Conservation (phyloP, 1,140 invertebrate species). For the Medauroidea extradentata region DNA sequence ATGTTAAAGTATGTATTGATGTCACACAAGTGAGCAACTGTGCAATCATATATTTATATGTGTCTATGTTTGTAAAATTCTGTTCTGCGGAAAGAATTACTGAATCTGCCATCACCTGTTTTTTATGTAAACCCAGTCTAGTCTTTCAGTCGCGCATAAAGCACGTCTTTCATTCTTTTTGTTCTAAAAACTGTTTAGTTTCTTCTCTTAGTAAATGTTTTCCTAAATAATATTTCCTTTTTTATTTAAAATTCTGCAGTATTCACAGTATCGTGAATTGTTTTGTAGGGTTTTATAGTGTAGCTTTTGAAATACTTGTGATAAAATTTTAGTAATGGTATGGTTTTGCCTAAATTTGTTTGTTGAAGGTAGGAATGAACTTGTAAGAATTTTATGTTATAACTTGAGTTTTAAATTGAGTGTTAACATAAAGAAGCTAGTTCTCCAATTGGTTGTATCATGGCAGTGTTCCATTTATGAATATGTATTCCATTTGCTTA, state of each 20-base stretch:
- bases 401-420: no score
- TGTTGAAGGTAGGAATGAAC: neutral
- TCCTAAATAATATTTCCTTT: neutral
- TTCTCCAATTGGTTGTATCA: no score
- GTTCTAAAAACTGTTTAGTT: slow-evolving; percentile 7
- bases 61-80: neutral
- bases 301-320: neutral
- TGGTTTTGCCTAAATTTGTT: neutral
- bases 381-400: neutral
- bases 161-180: slow-evolving; percentile 6
- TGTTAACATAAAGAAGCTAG: no score
- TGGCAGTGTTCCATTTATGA: no score
- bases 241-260: slow-evolving; percentile 4
- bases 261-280: neutral
- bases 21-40: no score
- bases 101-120: slow-evolving; percentile 1
- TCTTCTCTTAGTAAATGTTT: neutral
- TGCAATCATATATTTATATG: no score
- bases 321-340: neutral
- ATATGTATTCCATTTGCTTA: no score
- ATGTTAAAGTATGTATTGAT: neutral
- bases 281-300: neutral
- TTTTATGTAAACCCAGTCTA: slow-evolving; percentile 12
- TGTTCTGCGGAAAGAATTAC: slow-evolving; percentile 3
- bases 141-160: slow-evolving; percentile 14